Evolutionary conservation across 2,113 vertebrate genomes (phyloP).

Genomic region (Erythrolamprus reginae): DNA sequence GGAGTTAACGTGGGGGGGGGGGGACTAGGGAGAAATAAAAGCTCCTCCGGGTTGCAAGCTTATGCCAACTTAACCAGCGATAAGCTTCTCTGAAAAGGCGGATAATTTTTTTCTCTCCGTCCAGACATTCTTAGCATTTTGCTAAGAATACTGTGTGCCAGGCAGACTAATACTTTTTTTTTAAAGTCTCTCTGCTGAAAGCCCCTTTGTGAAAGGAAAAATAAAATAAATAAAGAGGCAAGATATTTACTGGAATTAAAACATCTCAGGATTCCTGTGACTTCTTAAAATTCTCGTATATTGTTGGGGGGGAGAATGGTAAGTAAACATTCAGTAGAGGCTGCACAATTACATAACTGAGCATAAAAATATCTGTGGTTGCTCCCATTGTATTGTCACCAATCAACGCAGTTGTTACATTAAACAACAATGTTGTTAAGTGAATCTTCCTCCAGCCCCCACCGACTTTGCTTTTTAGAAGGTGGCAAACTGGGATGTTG

Average conservation of each 20-base stretch:
- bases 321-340: not conserved
- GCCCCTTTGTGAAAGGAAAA: not conserved
- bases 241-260: not conserved
- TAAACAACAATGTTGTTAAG: not conserved
- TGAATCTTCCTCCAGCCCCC: not conserved
- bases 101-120: not conserved
- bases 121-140: not conserved
- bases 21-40: not conserved
- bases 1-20: not conserved
- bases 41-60: not conserved
- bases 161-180: not conserved
- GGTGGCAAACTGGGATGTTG: not conserved
- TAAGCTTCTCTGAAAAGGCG: not conserved
- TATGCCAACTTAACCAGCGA: not conserved
- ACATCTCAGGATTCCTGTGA: not conserved
- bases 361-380: not conserved
- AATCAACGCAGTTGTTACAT: not conserved
- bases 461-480: not conserved
- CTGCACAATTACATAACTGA: not conserved
- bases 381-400: not conserved
- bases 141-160: not conserved
- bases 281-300: not conserved
- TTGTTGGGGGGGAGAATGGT: not conserved
- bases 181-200: not conserved
- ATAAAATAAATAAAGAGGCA: not conserved